Evolutionary conservation across 2,888 invertebrate species (phyloP).

Genomic region (Frankliniella intonsa): DNA sequence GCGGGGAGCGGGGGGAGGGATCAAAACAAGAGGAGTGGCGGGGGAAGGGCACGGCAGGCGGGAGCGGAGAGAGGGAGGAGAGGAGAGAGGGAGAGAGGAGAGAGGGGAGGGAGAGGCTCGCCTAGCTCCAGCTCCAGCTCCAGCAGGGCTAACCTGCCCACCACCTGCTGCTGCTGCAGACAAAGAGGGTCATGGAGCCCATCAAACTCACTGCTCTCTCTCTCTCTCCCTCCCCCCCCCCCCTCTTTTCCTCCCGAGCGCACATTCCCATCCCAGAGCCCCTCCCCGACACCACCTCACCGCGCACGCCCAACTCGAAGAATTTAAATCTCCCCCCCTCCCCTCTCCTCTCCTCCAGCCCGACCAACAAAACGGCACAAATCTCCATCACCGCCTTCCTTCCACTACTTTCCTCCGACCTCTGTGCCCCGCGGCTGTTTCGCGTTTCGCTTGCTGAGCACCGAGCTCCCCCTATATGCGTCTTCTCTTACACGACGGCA

Average conservation of each 20-base stretch:
- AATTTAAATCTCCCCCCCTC: neutral
- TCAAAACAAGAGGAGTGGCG: slow-evolving; percentile 32
- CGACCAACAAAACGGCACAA: neutral
- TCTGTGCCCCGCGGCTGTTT: neutral
- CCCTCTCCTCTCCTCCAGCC: neutral
- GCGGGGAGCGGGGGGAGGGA: slow-evolving; percentile 34
- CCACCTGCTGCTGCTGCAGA: neutral
- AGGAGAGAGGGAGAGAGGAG: neutral
- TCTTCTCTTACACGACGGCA: too few species aligned
- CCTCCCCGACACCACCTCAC: neutral
- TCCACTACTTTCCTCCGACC: neutral
- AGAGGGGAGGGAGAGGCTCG: neutral
- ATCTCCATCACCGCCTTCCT: too few species aligned
- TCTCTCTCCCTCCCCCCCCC: slow-evolving; percentile 13
- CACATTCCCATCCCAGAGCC: neutral
- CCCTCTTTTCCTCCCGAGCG: neutral
- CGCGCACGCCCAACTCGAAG: neutral
- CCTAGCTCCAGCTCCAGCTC: too few species aligned
- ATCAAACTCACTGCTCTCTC: neutral
- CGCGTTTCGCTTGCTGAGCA: too few species aligned
- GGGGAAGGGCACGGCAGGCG: neutral
- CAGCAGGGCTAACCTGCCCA: neutral
- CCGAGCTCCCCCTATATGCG: too few species aligned
- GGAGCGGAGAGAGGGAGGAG: neutral
- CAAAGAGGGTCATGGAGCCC: neutral